These are phyloP conservation scores for Callipepla californica DNA, from an alignment of 2,113 vertebrate species.

Conservation along the genomic window DNA sequence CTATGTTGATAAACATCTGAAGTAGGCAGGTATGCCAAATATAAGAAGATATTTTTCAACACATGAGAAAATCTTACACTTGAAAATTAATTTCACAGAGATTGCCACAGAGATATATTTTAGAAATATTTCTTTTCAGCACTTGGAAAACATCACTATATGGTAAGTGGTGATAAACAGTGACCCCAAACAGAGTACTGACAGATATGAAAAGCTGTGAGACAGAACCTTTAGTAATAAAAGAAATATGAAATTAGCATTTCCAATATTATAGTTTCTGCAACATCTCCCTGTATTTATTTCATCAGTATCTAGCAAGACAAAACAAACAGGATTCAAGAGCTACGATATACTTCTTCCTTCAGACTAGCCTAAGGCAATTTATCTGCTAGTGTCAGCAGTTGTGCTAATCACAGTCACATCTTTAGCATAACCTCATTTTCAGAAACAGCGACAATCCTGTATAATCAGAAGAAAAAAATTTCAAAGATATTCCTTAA, in stretches of 20 bases:
- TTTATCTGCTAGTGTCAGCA: not conserved
- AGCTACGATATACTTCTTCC: not conserved
- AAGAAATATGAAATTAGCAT: not conserved
- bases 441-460: constrained; percentile 8
- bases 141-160: not conserved
- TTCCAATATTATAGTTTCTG: not conserved
- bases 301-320: not conserved
- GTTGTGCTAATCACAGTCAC: not conserved
- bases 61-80: not conserved
- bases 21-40: not conserved
- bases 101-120: not conserved
- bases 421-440: not conserved
- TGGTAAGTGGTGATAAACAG: not conserved
- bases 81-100: not conserved
- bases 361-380: constrained; percentile 9
- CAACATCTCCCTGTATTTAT: not conserved
- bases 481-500: not conserved
- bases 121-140: not conserved
- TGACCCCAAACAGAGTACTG: not conserved
- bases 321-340: constrained; percentile 33
- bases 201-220: not conserved
- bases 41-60: not conserved
- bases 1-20: not conserved
- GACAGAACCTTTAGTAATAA: not conserved
- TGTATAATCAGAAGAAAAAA: constrained; percentile 9